These are phyloP conservation scores for Channallabes apus DNA, from an alignment of 2,797 vertebrate genomes.

Conservation along the genomic window DNA sequence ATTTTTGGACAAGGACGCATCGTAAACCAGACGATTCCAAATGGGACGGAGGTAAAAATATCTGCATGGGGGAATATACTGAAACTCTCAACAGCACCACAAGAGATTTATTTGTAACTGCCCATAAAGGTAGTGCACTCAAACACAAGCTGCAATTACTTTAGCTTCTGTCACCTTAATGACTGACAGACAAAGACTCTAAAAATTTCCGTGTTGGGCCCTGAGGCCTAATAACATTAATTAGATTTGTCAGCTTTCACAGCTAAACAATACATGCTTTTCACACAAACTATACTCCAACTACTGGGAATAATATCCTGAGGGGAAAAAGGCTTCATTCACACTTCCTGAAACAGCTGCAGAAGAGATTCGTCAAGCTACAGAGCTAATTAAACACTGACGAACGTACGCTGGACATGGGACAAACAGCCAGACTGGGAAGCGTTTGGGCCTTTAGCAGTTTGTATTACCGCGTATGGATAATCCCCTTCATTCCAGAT, in stretches of 20 bases:
- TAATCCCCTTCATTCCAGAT: conserved; percentile 57
- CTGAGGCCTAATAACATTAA: not conserved
- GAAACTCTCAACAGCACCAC: not conserved
- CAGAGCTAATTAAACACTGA: not conserved
- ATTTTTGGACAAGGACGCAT: not conserved
- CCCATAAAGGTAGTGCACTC: not conserved
- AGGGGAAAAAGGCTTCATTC: not conserved
- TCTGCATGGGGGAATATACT: not conserved
- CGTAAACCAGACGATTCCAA: not conserved
- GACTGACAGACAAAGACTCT: not conserved
- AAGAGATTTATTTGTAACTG: conserved; percentile 2
- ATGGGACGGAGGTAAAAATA: not conserved
- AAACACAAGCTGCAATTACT: not conserved
- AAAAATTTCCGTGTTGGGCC: not conserved
- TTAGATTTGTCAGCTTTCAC: not conserved
- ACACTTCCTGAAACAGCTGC: not conserved
- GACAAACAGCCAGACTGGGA: not conserved
- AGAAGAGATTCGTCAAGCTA: not conserved
- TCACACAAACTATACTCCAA: not conserved
- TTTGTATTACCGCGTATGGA: conserved; percentile 26
- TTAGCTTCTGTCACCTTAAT: not conserved
- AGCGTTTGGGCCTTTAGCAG: not conserved
- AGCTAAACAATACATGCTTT: not conserved
- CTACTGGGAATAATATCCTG: conserved; percentile 20
- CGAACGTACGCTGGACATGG: not conserved